A percentile compares a stretch with the other conserved stretches of the same genome.
phyloP scores from a whole-genome alignment of 2,113 vertebrate genomes.

The Rallus limicola region DNA sequence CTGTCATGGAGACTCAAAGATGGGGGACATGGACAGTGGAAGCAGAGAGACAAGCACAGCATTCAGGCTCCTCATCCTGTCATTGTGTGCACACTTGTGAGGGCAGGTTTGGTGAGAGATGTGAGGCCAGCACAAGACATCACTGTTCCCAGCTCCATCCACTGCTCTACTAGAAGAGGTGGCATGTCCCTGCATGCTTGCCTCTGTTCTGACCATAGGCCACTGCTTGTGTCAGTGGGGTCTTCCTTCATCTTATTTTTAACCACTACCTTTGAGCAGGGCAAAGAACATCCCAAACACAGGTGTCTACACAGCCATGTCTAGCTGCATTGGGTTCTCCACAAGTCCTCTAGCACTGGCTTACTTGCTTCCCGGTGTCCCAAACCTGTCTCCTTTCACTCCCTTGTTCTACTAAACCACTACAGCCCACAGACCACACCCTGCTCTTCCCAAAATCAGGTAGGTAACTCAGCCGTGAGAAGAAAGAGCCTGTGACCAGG shows the following conservation, averaged over 20 bases:
- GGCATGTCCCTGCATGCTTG: rapidly evolving
- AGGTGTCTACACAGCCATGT: not conserved
- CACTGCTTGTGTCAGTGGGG: not conserved
- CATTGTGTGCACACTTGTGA: rapidly evolving
- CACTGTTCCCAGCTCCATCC: not conserved
- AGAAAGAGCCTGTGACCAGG: not conserved
- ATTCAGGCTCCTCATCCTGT: not conserved
- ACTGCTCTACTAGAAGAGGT: not conserved
- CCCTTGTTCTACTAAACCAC: not conserved
- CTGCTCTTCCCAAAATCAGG: not conserved
- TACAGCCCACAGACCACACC: rapidly evolving
- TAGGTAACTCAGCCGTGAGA: not conserved
- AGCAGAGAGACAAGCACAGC: not conserved
- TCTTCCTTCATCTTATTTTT: not conserved
- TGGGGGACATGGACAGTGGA: rapidly evolving
- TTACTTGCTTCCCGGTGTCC: not conserved
- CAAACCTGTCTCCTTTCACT: not conserved
- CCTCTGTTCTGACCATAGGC: not conserved
- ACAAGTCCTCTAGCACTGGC: not conserved
- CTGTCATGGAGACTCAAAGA: not conserved
- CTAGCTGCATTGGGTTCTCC: not conserved
- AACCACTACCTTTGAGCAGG: not conserved
- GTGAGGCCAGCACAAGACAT: not conserved
- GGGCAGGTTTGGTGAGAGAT: not conserved
- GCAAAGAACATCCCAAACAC: not conserved